Base-by-base conservation (phyloP, 2,888 invertebrate species). In the Nomada lathburiana region DNA sequence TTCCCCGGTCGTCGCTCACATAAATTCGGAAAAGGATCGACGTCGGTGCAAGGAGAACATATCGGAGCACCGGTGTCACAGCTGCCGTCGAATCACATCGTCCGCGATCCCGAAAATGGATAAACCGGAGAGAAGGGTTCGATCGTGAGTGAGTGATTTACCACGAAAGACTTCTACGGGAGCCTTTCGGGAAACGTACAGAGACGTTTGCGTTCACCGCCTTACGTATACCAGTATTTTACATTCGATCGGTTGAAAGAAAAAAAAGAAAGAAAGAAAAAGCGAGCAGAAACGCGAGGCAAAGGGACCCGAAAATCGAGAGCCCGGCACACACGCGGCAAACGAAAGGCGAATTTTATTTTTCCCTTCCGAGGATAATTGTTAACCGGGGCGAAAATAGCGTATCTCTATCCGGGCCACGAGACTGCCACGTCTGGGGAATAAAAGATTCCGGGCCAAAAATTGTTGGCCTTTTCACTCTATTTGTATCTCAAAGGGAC, bases 131-230 rank as follows among this genome's bases (percentile, higher is more conserved):
- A 44, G 80, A 64, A 67, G 67, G 65, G 76, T 70, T 86, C 82
- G 79, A 80, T 86, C 83, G 80, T 78, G 80, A 80, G 47, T 83
- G 80, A 85, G 85, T 85, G 89, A 89, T 87, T 88, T 87, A 84
- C 86, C 79, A 63, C 82, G 74, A 82, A 75, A 81, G 76, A 85
- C 85, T 73, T 82, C 75, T 76, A 78, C 74, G 70, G 63, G 62
- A 65, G 59, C 76, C 69, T 75, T 73, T 82, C 75, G 52, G 36
- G 57, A 75, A 81, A 20, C 75, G 70, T 52, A 55, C 29, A 53
- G 57, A 78, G 76, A 76, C 63, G 75, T 70, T 70, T 71, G 68
- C 73, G 60, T 75, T 67, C 80, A 59, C 75, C 65, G 57, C 50
- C 70, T 70, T 67, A 57, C 62, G 63, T 76, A 76, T 68, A 65